phyloP scores from a whole-genome alignment of 2,888 invertebrate species.

The Petrolisthes manimaculis region DNA sequence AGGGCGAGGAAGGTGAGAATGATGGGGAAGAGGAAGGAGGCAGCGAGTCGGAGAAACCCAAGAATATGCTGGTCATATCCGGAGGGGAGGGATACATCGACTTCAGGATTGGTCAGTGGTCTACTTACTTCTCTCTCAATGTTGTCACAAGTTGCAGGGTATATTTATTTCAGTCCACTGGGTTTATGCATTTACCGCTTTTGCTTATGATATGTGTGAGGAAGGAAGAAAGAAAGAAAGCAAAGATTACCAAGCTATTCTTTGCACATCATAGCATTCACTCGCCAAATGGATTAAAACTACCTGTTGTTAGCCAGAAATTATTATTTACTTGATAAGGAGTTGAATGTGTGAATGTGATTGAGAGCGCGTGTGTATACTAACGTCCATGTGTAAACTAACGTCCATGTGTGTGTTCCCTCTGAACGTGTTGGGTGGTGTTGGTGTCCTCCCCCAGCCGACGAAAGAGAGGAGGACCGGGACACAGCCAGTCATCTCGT shows the following conservation, averaged over 20 bases:
- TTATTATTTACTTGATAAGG: not conserved
- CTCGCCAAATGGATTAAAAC: too few species aligned
- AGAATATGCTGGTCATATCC: conserved; percentile 94
- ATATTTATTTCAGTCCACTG: not conserved
- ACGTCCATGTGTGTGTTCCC: not conserved
- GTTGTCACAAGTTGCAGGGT: not conserved
- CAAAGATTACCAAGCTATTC: too few species aligned
- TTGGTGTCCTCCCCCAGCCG: conserved; percentile 52
- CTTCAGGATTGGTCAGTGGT: conserved; percentile 89
- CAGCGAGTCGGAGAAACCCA: conserved; percentile 69
- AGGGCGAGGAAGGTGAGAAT: not conserved
- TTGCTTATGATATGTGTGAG: too few species aligned
- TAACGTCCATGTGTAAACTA: not conserved
- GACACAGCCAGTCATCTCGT: conserved; percentile 93
- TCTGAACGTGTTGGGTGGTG: conserved; percentile 20
- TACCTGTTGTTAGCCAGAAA: not conserved
- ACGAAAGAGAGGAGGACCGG: conserved; percentile 79
- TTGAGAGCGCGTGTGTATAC: not conserved
- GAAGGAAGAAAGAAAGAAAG: too few species aligned
- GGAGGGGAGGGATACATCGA: conserved; percentile 99
- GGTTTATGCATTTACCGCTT: not conserved
- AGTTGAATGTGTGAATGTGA: not conserved
- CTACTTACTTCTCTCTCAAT: not conserved
- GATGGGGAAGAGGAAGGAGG: not conserved
- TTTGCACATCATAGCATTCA: too few species aligned